Conservation (phyloP, 2,888 invertebrate species). For the Polyploca ridens region DNA sequence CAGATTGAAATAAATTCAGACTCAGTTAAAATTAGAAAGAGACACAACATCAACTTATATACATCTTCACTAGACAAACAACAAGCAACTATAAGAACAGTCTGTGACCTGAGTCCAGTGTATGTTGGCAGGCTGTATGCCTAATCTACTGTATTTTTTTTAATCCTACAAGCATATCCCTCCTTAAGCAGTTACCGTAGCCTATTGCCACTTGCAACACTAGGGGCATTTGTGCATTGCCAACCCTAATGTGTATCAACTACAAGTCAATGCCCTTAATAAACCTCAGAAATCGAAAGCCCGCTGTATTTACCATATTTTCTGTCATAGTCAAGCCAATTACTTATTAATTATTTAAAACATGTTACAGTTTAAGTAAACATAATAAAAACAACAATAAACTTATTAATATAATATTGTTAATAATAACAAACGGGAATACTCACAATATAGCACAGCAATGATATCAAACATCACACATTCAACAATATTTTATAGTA, state of each 20-base stretch:
- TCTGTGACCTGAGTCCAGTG: no score
- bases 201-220: no score
- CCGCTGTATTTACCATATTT: neutral
- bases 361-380: neutral
- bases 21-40: no score
- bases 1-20: no score
- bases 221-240: no score
- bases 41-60: no score
- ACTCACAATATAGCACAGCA: slow-evolving; percentile 9
- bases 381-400: neutral
- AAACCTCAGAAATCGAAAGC: neutral
- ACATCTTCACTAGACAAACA: no score
- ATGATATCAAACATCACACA: neutral
- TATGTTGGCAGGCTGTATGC: no score
- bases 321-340: neutral
- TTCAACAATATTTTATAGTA: neutral
- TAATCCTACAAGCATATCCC: no score
- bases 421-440: neutral
- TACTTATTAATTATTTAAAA: neutral
- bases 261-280: neutral
- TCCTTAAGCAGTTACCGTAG: no score
- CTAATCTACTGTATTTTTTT: no score
- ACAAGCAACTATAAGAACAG: no score
- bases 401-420: neutral
- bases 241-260: neutral